Evolutionary conservation across 2,797 vertebrate species (phyloP).

Genomic region (Pseudomugil tenellus): DNA sequence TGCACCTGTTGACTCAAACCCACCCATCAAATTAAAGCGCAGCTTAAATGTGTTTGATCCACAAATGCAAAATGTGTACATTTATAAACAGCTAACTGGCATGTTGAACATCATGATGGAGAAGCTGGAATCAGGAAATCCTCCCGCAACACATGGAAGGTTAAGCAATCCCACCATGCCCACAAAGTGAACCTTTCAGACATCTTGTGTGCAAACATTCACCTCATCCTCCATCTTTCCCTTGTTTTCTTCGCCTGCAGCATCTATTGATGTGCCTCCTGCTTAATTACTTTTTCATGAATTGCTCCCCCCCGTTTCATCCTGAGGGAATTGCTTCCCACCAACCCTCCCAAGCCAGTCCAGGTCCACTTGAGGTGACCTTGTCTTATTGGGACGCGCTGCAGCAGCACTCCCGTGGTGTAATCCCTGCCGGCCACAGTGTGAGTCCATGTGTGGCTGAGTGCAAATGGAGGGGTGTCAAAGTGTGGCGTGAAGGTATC

Average conservation of each 20-base stretch:
- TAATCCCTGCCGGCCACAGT: constrained; percentile 51
- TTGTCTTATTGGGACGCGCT: constrained; percentile 67
- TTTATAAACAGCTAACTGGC: accelerated
- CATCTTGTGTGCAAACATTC: constrained; percentile 48
- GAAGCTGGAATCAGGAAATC: neutral
- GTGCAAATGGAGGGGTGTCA: constrained; percentile 37
- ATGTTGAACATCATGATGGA: neutral
- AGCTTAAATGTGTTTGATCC: neutral
- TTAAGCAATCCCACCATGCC: neutral
- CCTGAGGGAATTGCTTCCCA: constrained; percentile 55
- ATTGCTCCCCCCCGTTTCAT: constrained; percentile 60
- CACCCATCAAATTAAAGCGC: neutral
- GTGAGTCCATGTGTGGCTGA: constrained; percentile 13
- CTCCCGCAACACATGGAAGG: constrained; percentile 8
- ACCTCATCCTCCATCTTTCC: constrained; percentile 33
- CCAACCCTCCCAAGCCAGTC: constrained; percentile 25
- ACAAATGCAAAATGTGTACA: neutral
- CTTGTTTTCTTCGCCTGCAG: constrained; percentile 51
- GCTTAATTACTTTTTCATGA: constrained; percentile 79
- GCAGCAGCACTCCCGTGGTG: constrained; percentile 42
- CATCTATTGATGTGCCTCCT: constrained; percentile 72
- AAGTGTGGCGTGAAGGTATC: constrained; percentile 46
- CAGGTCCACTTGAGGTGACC: constrained; percentile 75
- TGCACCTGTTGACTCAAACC: neutral
- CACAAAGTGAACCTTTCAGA: constrained; percentile 24